Conservation (phyloP, 2,797 vertebrate species). For the Chrysocyon brachyurus region DNA sequence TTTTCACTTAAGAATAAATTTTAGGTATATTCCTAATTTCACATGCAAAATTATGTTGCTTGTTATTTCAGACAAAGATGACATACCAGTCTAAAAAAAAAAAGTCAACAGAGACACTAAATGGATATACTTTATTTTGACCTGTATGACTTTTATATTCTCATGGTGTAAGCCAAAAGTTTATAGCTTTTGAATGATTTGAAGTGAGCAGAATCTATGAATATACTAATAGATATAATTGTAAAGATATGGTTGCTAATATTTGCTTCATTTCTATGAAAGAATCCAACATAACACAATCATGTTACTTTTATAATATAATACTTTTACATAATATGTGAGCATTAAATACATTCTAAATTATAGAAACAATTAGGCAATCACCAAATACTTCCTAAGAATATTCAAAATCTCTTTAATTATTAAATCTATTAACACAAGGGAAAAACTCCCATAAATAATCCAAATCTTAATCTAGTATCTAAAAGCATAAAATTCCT, state of each 20-base stretch:
- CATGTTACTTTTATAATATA: background rate
- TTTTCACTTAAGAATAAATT: conserved; percentile 16
- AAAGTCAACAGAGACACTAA: background rate
- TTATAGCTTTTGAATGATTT: conserved; percentile 54
- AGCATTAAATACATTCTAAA: conserved; percentile 1
- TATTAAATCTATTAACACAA: background rate
- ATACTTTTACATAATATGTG: background rate
- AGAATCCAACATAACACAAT: background rate
- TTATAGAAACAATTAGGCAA: conserved; percentile 24
- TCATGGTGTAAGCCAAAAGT: conserved; percentile 42
- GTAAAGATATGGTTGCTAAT: background rate
- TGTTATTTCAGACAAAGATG: conserved; percentile 47
- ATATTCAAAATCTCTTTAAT: conserved; percentile 18
- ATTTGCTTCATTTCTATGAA: conserved; percentile 43
- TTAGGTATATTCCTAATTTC: conserved; percentile 43
- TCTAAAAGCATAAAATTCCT: background rate
- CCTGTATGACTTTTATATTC: conserved; percentile 11
- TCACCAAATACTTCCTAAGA: conserved; percentile 31
- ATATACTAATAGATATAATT: background rate
- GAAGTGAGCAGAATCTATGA: conserved; percentile 16
- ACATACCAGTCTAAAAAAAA: background rate
- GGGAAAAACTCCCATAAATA: background rate
- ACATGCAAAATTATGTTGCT: background rate
- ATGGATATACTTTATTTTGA: conserved; percentile 46
- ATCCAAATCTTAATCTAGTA: background rate